A percentile compares a stretch with the other conserved stretches of the same genome.
These are phyloP conservation scores for Anoncus sp. DNA, from an alignment of 2,888 invertebrate genomes.

Conservation along the genomic window DNA sequence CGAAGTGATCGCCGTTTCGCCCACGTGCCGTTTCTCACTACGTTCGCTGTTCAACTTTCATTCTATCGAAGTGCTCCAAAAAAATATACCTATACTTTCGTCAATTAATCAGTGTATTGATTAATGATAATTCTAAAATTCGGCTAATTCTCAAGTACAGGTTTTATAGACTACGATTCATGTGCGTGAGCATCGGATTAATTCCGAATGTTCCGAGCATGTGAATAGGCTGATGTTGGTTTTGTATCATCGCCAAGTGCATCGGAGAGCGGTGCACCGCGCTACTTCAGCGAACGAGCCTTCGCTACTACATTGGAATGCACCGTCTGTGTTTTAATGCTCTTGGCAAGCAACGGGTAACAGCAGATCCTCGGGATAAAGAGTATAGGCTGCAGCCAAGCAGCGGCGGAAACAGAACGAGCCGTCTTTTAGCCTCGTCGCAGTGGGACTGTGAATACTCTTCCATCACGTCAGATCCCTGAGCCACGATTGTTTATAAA, in stretches of 20 bases:
- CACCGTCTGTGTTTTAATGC: constrained; percentile 70
- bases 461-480: constrained; percentile 39
- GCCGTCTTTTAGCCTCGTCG: constrained; percentile 36
- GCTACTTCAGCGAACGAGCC: constrained; percentile 60
- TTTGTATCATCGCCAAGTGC: constrained; percentile 45
- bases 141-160: background rate
- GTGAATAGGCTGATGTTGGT: constrained; percentile 41
- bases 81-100: constrained; percentile 12
- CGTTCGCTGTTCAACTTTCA: background rate
- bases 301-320: constrained; percentile 65
- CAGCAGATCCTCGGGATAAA: constrained; percentile 43
- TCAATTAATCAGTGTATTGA: background rate
- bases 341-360: constrained; percentile 60
- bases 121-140: background rate
- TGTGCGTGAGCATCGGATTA: background rate
- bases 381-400: constrained; percentile 35
- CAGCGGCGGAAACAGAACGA: constrained; percentile 43
- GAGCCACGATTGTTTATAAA: constrained; percentile 50
- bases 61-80: constrained; percentile 1
- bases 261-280: constrained; percentile 34
- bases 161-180: background rate
- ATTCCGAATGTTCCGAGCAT: constrained; percentile 26
- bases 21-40: constrained; percentile 14
- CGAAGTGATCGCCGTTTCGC: constrained; percentile 58
- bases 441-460: constrained; percentile 35